Evolutionary conservation across 2,888 invertebrate genomes (phyloP).

Genomic region (Chrysodeixis includens): DNA sequence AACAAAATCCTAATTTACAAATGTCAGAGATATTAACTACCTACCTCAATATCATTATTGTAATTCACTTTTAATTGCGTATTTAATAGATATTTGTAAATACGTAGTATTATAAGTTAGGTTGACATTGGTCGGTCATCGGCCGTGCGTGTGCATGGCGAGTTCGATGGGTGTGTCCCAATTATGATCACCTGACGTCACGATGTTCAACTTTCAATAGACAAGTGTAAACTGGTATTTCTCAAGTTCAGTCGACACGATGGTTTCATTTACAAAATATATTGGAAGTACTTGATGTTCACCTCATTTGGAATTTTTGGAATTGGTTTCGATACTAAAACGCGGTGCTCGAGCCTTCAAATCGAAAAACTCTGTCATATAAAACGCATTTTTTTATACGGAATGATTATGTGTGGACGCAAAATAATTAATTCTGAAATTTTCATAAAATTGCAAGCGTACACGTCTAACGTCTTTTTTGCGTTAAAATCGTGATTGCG

Average conservation of each 20-base stretch:
- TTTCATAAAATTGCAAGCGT: not conserved
- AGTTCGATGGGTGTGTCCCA: slow-evolving; percentile 17
- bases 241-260: no score
- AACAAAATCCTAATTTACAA: not conserved
- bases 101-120: not conserved
- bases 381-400: no score
- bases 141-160: slow-evolving; percentile 1
- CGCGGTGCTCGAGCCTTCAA: no score
- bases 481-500: not conserved
- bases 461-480: not conserved
- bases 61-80: not conserved
- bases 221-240: no score
- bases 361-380: no score
- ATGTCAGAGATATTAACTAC: not conserved
- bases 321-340: no score
- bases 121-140: slow-evolving; percentile 6
- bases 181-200: slow-evolving; percentile 1
- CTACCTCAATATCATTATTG: no score
- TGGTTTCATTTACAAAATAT: no score
- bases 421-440: no score
- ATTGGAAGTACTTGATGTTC: no score
- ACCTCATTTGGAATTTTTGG: no score
- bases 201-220: slow-evolving; percentile 1
- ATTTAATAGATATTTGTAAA: not conserved
- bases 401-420: no score